Conservation (phyloP, 53 echinoderm and acorn worm genomes). For the Henricia sp. region DNA sequence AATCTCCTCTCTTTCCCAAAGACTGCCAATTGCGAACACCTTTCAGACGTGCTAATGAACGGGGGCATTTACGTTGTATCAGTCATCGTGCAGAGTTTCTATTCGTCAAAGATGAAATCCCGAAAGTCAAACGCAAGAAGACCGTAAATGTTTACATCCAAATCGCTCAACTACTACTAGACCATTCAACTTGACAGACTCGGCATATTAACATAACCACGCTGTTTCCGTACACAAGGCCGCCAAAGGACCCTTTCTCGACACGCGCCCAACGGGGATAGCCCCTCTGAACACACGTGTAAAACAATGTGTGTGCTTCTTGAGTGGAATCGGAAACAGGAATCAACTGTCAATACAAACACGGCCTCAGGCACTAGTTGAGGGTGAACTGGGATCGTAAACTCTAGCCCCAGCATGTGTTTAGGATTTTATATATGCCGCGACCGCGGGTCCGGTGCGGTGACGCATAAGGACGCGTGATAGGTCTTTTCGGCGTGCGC, state of each 20-base stretch:
- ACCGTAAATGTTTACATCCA: too few species aligned
- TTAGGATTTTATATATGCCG: constrained; percentile 54
- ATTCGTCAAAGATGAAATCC: too few species aligned
- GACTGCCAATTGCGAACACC: too few species aligned
- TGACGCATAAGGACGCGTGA: constrained; percentile 52
- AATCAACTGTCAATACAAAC: constrained; percentile 36
- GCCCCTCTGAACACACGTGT: constrained; percentile 30
- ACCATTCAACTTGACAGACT: too few species aligned
- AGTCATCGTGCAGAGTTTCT: too few species aligned
- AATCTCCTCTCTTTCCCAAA: too few species aligned
- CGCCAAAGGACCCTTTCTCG: background rate
- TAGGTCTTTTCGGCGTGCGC: constrained; percentile 53
- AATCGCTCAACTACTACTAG: too few species aligned
- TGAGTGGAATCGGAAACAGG: constrained; percentile 51
- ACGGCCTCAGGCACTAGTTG: background rate
- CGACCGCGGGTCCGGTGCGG: constrained; percentile 6
- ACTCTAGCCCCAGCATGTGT: constrained; percentile 58
- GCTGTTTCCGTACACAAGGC: too few species aligned
- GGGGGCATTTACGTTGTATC: too few species aligned
- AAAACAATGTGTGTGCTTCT: constrained; percentile 48
- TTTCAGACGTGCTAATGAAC: too few species aligned
- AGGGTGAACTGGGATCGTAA: constrained; percentile 21
- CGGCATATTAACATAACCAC: too few species aligned
- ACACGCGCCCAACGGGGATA: background rate
- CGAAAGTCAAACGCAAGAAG: too few species aligned